phyloP scores from a whole-genome alignment of 2,113 vertebrate genomes.

The Chaenogobius annularis region DNA sequence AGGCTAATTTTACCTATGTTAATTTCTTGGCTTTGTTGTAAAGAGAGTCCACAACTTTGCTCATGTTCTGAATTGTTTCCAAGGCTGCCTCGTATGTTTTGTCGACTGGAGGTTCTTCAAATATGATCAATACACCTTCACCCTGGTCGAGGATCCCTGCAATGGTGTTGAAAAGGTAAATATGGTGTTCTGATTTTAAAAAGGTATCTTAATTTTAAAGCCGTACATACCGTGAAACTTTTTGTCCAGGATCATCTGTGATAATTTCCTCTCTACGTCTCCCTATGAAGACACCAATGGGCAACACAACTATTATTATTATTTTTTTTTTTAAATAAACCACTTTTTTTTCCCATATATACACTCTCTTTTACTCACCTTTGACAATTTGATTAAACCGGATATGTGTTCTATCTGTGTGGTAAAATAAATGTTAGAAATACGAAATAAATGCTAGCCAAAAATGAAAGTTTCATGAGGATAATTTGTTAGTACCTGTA shows the following conservation, averaged over 20 bases:
- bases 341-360: not conserved
- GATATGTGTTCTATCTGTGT: conserved; percentile 97
- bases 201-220: not conserved
- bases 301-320: not conserved
- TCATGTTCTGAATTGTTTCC: conserved; percentile 99
- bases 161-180: not conserved
- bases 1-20: conserved; percentile 88
- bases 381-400: conserved; percentile 95
- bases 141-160: conserved; percentile 98
- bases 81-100: conserved; percentile 97
- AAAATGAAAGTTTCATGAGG: not conserved
- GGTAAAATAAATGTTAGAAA: conserved; percentile 6
- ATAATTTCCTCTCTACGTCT: conserved; percentile 97
- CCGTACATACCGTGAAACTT: conserved; percentile 91
- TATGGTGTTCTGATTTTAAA: not conserved
- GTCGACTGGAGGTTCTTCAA: conserved; percentile 97
- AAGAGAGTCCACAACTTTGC: conserved; percentile 99
- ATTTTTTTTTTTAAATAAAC: fast-evolving
- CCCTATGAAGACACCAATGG: conserved; percentile 67
- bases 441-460: not conserved
- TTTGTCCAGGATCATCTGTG: conserved; percentile 99
- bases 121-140: conserved; percentile 97
- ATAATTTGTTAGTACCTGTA: conserved; percentile 81
- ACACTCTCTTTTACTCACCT: conserved; percentile 77
- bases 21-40: conserved; percentile 99